Evolutionary conservation across 2,797 vertebrate genomes (phyloP).

Genomic region (Lepilemur septentrionalis): DNA sequence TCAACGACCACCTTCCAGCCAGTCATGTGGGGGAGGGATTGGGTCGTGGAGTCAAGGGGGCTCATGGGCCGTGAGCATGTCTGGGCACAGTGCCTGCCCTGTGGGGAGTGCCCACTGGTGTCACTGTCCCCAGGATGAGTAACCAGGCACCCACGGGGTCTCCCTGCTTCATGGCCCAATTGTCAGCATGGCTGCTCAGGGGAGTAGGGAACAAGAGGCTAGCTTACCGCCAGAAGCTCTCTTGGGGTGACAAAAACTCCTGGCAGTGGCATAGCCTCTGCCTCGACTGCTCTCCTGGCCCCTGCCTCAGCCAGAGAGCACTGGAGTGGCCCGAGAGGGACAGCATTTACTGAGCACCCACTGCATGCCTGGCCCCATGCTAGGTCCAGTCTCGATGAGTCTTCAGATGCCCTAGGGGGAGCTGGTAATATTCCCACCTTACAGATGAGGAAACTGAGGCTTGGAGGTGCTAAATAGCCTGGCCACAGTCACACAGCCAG

Average conservation of each 20-base stretch:
- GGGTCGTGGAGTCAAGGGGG: neutral
- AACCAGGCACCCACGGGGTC: neutral
- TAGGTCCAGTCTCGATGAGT: rapidly evolving
- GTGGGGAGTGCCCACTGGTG: neutral
- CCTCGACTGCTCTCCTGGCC: neutral
- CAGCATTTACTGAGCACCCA: neutral
- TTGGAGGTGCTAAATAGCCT: neutral
- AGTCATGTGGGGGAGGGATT: too few relatives aligned
- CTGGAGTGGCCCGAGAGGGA: rapidly evolving
- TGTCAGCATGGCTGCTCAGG: neutral
- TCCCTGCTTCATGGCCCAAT: neutral
- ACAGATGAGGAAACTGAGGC: neutral
- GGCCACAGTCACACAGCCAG: neutral
- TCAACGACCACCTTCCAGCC: neutral
- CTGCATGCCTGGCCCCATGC: neutral
- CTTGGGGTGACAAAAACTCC: neutral
- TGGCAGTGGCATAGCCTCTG: neutral
- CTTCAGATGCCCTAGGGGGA: neutral
- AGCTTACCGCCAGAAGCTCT: neutral
- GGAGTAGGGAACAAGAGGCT: neutral
- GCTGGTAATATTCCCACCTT: neutral
- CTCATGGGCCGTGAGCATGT: rapidly evolving
- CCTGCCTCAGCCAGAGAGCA: neutral
- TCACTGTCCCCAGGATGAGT: neutral
- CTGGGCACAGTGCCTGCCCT: too few relatives aligned